Evolutionary conservation across 2,888 invertebrate genomes (phyloP), one percentile per base, ranked within the genome.

Genomic region (Lucinisca nassula): DNA sequence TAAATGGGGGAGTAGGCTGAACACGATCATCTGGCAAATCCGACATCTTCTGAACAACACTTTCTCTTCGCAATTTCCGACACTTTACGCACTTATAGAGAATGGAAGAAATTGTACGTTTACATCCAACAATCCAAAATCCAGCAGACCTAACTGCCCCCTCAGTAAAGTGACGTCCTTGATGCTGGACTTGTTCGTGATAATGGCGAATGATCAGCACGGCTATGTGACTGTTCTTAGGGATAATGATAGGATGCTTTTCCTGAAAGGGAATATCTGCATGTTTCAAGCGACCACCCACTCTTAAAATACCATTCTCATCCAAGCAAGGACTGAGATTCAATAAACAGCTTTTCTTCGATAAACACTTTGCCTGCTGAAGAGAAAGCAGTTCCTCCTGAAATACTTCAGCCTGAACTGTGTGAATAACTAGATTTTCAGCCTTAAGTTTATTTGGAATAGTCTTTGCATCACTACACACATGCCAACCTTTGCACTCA

Each of bases 111-210:
- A 89, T 73, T 14, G 85, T 51, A 14, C 88, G 51, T 67, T 84
- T 89, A 6, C 55, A 61, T 10, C 88, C 86, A 32, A 79, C 58
- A 1, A 91, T 87, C 90, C 91, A 91, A 75, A 24, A 89, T n/a
- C 90, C 90, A 1, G 76, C 79, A 3, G 84, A 30, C 32, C 92
- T 55, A 17, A 91, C 67, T 1, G 88, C 85, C n/a, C 86, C 90
- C 55, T 91, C 85, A 32, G 92, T 91, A 24, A 92, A 74, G 35
- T 82, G 85, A 8, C 90, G 61, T 0, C 91, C 89, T 72, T 91
- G 90, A 67, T 91, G 91, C 1, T 89, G 35, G 14, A 90, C 78
- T 0, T 61, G 6, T 14, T 45, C 75, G 76, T 87, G 91, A 55
- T 55, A 89, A 55, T 87, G 80, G 21, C 83, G 70, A 0, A 88